A percentile compares a stretch with the other conserved stretches of the same genome.
phyloP scores from a whole-genome alignment of 1,140 invertebrate species.

The Pemphigus obesinymphae region DNA sequence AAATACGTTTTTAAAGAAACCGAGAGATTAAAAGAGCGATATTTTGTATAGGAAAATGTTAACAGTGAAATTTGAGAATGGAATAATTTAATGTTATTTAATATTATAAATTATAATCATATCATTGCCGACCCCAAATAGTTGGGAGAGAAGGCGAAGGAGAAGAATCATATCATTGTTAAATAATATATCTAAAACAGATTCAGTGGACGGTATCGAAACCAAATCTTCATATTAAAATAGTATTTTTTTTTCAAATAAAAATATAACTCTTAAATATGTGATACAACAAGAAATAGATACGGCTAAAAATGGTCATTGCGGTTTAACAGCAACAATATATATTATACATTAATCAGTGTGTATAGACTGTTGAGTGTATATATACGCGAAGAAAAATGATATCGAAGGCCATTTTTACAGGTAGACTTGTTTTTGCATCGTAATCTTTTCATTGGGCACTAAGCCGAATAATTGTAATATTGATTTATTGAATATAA shows the following conservation, averaged over 20 bases:
- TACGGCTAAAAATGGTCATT: not conserved
- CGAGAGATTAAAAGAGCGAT: not conserved
- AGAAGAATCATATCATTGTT: too few species aligned
- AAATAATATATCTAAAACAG: too few species aligned
- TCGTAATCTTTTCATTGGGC: not conserved
- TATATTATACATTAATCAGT: not conserved
- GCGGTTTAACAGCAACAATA: not conserved
- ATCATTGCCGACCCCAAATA: too few species aligned
- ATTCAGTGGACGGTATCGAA: too few species aligned
- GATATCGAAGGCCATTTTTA: not conserved
- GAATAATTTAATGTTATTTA: not conserved
- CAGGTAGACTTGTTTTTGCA: not conserved
- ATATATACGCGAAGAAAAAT: not conserved
- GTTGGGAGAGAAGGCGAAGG: too few species aligned
- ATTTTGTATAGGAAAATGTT: too few species aligned
- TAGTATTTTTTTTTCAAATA: not conserved
- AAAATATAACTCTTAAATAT: not conserved
- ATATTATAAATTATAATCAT: not conserved
- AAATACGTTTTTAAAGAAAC: not conserved
- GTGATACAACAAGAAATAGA: not conserved
- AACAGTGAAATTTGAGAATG: not conserved
- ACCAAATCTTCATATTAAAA: not conserved
- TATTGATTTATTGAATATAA: not conserved
- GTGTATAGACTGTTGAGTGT: not conserved
- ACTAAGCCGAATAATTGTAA: not conserved